Evolutionary conservation across 2,797 vertebrate species (phyloP).

Genomic region (Rhynchotus rufescens): DNA sequence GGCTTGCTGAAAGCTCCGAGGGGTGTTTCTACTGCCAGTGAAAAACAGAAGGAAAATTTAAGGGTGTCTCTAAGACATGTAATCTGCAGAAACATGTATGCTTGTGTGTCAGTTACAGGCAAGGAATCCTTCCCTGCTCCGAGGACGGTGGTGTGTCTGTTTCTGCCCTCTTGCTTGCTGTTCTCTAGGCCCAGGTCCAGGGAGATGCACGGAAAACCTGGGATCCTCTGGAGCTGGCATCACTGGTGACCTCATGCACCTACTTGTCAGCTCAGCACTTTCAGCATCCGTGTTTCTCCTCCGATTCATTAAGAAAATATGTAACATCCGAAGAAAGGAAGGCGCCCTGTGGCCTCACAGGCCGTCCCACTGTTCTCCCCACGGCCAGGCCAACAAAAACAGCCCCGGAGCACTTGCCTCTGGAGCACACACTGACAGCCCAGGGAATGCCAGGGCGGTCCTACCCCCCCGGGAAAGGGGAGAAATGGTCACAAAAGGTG

Average conservation of each 20-base stretch:
- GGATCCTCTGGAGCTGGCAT: not conserved
- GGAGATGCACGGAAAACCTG: not conserved
- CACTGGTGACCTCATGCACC: not conserved
- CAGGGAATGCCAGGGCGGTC: not conserved
- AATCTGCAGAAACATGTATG: constrained; percentile 41
- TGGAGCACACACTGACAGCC: not conserved
- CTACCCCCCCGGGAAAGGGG: not conserved
- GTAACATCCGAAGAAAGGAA: constrained; percentile 29
- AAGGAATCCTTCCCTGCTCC: constrained; percentile 11
- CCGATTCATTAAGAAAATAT: constrained; percentile 55
- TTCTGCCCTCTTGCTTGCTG: not conserved
- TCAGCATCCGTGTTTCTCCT: constrained; percentile 21
- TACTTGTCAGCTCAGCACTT: constrained; percentile 41
- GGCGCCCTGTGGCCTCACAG: not conserved
- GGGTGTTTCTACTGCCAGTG: constrained; percentile 23
- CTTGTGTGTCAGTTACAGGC: constrained; percentile 19
- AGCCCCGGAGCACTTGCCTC: not conserved
- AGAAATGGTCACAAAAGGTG: not conserved
- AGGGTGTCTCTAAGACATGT: constrained; percentile 15
- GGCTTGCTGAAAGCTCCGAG: not conserved
- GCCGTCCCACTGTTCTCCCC: not conserved
- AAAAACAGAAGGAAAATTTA: constrained; percentile 50
- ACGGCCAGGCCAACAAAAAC: constrained; percentile 6
- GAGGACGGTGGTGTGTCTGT: not conserved
- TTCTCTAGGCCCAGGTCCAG: not conserved